phyloP scores from a whole-genome alignment of 2,888 invertebrate species.

The Lasioglossum oenotherae region DNA sequence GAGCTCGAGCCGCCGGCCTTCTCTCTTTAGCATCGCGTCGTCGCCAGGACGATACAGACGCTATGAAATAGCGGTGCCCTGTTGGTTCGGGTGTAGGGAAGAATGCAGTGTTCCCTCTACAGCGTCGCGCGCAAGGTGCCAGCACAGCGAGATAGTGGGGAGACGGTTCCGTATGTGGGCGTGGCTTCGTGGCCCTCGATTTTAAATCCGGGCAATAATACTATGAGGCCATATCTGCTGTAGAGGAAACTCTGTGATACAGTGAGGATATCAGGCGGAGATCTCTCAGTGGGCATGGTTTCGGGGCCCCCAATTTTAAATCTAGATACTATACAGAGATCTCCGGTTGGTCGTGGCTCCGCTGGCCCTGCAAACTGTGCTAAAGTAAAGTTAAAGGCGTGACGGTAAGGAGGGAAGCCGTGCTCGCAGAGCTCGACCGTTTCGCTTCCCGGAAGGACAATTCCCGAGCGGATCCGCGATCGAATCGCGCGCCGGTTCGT shows the following conservation, averaged over 20 bases:
- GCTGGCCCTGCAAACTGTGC: background rate
- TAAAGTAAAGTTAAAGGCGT: background rate
- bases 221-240: background rate
- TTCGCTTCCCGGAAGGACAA: background rate
- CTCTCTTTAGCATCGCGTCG: background rate
- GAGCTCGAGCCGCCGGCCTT: background rate
- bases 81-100: background rate
- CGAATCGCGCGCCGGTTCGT: slow-evolving; percentile 14
- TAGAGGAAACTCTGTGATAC: background rate
- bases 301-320: background rate
- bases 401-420: background rate
- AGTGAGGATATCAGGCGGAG: background rate
- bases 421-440: background rate
- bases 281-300: background rate
- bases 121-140: background rate
- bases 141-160: background rate
- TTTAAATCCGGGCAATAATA: background rate
- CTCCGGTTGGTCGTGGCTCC: background rate
- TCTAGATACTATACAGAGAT: background rate
- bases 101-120: background rate
- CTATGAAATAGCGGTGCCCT: background rate
- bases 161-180: background rate
- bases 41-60: background rate
- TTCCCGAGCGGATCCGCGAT: background rate
- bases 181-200: background rate